phyloP scores from a whole-genome alignment of 2,797 vertebrate genomes.

The Salarias fasciatus region DNA sequence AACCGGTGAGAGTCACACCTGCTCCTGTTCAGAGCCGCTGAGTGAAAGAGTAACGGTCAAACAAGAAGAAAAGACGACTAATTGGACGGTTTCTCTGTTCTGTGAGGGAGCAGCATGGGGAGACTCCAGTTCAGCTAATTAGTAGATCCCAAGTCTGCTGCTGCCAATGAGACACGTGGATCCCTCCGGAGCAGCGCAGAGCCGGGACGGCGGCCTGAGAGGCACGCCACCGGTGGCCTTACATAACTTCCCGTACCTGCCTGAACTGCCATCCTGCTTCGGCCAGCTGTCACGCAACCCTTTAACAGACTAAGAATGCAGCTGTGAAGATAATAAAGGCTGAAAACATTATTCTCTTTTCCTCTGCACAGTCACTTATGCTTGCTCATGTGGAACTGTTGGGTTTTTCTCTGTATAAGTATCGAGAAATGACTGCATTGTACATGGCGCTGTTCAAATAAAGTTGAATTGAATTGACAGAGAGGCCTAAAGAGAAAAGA shows the following conservation, averaged over 20 bases:
- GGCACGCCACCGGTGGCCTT: not conserved
- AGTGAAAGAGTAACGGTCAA: not conserved
- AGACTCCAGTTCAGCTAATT: not conserved
- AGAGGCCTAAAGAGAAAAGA: too few relatives aligned
- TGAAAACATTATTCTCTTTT: too few relatives aligned
- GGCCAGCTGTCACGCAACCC: conserved; percentile 4
- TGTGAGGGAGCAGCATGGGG: not conserved
- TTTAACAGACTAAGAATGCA: not conserved
- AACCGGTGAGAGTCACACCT: conserved; percentile 35
- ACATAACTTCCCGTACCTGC: conserved; percentile 23
- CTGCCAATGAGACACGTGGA: conserved; percentile 4
- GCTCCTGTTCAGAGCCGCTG: conserved; percentile 30
- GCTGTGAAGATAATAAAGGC: not conserved
- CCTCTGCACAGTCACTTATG: too few relatives aligned
- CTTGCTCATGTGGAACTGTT: too few relatives aligned
- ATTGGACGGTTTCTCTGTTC: not conserved
- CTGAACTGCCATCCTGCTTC: conserved; percentile 2
- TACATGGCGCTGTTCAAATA: too few relatives aligned
- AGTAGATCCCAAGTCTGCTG: conserved; percentile 14
- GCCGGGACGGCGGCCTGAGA: conserved; percentile 7
- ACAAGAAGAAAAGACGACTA: not conserved
- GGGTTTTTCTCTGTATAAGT: too few relatives aligned
- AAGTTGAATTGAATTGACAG: too few relatives aligned
- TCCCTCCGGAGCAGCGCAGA: conserved; percentile 31
- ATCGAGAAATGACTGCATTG: too few relatives aligned